Evolutionary conservation across 2,888 invertebrate species (phyloP), one percentile per base, ranked within the genome.

Genomic region (Perithous albicinctus): DNA sequence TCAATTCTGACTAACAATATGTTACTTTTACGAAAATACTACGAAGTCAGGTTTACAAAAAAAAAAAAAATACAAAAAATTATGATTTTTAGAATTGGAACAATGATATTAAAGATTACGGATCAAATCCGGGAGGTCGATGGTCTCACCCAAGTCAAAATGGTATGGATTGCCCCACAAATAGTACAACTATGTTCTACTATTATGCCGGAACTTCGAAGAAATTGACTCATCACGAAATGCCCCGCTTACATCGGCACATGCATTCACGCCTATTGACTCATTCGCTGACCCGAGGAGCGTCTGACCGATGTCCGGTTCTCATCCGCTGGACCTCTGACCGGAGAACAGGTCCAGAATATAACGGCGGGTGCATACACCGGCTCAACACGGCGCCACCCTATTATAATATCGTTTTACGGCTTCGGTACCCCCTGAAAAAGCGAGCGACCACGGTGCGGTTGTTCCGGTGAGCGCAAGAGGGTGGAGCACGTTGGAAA

Each of bases 281-380:
- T 90, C 87, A 85, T 78, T 85, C 86, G 82, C 85, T 86, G 87
- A 87, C 88, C 86, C 87, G 80, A 85, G 86, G 78, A 85, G 83
- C 84, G 84, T 82, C 85, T 61, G 75, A 78, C 78, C 78, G 77
- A 80, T 79, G 84, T 86, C 86, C 86, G 90, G 89, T 90, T 88
- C 85, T 87, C 87, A 88, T 88, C 82, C 72, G 78, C 88, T 90
- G 90, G 89, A 91, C 89, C 90, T 90, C 87, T 91, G 89, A 90
- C 91, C 89, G 86, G 78, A 77, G 87, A 87, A 88, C 91, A 90
- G 90, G 90, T 90, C 89, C 88, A 86, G 87, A 69, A 41, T 43
- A 54, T 48, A 72, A 72, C 67, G 69, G 43, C 51, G 75, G 59
- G 70, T 67, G 73, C 67, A 51, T 82, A 38, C 72, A 82, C 78